These are phyloP conservation scores for Apodemus agrarius DNA, from an alignment of 2,797 vertebrate species.

Conservation along the genomic window DNA sequence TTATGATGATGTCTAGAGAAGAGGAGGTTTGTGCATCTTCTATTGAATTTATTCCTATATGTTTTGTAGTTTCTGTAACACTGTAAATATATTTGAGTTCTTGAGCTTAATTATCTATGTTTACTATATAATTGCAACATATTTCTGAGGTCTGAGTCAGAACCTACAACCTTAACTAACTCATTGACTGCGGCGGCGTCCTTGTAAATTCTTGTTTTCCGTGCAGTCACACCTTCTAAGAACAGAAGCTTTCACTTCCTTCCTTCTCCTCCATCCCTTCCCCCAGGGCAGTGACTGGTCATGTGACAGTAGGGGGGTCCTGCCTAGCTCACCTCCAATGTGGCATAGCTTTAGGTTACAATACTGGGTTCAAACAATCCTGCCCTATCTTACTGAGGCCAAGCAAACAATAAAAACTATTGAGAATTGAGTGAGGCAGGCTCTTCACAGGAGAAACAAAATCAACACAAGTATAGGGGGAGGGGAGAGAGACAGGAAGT, in stretches of 20 bases:
- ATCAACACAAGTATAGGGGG: not conserved
- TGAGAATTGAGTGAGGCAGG: not conserved
- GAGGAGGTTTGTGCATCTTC: not conserved
- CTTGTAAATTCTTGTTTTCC: not conserved
- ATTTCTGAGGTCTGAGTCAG: not conserved
- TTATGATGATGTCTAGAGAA: not conserved
- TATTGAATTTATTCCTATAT: not conserved
- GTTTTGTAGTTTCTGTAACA: not conserved
- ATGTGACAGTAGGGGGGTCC: not conserved
- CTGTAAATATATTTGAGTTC: not conserved
- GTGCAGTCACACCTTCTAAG: not conserved
- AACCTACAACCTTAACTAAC: not conserved
- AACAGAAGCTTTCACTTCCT: not conserved
- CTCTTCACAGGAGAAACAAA: constrained; percentile 3
- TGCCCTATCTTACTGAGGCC: not conserved
- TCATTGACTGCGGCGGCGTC: not conserved
- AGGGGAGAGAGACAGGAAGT: not conserved
- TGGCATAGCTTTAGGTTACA: not conserved
- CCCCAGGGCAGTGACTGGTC: not conserved
- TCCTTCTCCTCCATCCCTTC: not conserved
- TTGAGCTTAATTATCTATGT: constrained; percentile 24
- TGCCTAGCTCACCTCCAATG: not conserved
- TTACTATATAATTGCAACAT: not conserved
- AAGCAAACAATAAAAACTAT: not conserved
- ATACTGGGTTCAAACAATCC: not conserved